A percentile compares a stretch with the other conserved stretches of the same genome.
Conservation (phyloP, 2,113 vertebrate genomes). For the Mugil cephalus region DNA sequence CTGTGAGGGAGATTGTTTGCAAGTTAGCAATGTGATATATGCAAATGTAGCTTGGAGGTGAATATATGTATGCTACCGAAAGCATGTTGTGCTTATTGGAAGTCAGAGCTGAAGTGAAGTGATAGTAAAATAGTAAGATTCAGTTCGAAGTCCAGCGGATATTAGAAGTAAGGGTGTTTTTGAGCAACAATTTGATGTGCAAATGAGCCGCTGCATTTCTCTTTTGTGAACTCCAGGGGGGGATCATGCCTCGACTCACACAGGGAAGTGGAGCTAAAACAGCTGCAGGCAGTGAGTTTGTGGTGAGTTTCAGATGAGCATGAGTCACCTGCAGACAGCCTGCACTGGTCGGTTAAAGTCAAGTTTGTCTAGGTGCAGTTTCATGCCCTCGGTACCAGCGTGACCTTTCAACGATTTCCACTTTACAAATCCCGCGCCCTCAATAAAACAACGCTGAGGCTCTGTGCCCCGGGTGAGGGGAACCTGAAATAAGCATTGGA, state of each 20-base stretch:
- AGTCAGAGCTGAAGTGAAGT: background rate
- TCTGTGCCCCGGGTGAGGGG: background rate
- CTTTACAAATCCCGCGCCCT: constrained; percentile 5
- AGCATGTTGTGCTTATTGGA: constrained; percentile 1
- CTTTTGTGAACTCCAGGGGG: constrained; percentile 14
- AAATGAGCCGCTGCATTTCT: constrained; percentile 31
- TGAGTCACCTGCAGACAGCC: constrained; percentile 52
- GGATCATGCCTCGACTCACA: constrained; percentile 12
- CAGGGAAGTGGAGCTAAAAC: constrained; percentile 10
- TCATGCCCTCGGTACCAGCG: constrained; percentile 13
- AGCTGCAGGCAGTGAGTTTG: constrained; percentile 20
- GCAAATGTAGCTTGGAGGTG: constrained; percentile 52
- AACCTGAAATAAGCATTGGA: background rate
- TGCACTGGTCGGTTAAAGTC: constrained; percentile 2
- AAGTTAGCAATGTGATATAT: constrained; percentile 17
- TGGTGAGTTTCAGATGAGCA: constrained; percentile 9
- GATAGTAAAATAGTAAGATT: background rate
- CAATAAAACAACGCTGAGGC: background rate
- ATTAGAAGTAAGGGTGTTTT: background rate
- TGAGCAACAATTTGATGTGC: background rate
- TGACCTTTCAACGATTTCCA: constrained; percentile 47
- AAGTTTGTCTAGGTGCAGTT: constrained; percentile 4
- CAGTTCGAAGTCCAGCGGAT: background rate
- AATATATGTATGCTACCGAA: background rate
- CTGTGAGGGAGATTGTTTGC: constrained; percentile 30